Evolutionary conservation across 2,888 invertebrate genomes (phyloP), one percentile per base, ranked within the genome.

Genomic region (Ceratothoa steindachneri): DNA sequence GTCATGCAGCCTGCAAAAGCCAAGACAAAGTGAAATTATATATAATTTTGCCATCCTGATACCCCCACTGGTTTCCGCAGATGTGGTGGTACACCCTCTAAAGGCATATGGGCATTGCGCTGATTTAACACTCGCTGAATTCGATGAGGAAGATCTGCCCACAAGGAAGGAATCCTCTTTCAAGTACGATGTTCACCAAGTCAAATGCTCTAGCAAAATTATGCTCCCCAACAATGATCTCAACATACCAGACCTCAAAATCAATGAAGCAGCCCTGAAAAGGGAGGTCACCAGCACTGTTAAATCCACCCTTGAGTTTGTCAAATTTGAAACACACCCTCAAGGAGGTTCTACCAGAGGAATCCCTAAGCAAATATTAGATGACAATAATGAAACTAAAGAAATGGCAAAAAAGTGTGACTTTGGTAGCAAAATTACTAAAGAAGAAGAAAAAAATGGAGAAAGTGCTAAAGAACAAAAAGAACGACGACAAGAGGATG

Each of bases 41-140:
- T n/a, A n/a, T n/a, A n/a, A n/a, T n/a, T n/a, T n/a, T n/a, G n/a
- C n/a, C n/a, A n/a, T n/a, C n/a, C 15, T 41, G 15, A 41, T 41
- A 5, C 5, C 41, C 41, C 5, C 41, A 41, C 15, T 15, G 7
- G 41, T 41, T 15, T 41, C 41, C 41, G 30, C 77, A 77, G 77
- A 77, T 71, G 77, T 77, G 70, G 74, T 75, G 71, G 73, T 77
- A 27, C 77, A 77, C 41, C 73, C 77, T 71, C 70, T 77, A 70
- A 75, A 75, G 70, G 74, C 77, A 71, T 75, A 70, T 71, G 71
- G 73, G 68, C 75, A 73, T 67, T 75, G 67, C 69, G 73, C 75
- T 51, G 74, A 75, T 53, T 72, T 77, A 27, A 75, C 71, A 52
- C 71, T 72, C 19, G 67, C 74, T 53, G 68, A 75, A 12, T 77